Conservation (phyloP, 64 coral and sea anemone species). For the Montipora efflorescens region DNA sequence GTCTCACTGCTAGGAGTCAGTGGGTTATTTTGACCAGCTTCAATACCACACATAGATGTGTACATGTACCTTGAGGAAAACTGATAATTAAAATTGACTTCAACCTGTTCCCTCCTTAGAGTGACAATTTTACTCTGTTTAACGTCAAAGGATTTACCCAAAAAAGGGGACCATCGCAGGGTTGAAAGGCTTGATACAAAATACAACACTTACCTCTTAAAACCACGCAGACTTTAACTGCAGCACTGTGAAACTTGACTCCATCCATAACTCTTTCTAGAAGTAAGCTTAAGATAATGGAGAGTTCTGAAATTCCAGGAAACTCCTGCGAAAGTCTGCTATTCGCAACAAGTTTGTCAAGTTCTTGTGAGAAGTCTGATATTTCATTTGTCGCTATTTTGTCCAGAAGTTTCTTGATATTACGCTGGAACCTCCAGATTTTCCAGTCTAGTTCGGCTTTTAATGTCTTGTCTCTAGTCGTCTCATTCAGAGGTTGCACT, state of each 20-base stretch:
- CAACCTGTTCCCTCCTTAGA: too few relatives aligned
- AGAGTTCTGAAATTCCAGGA: constrained; percentile 72
- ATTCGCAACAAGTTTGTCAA: constrained; percentile 45
- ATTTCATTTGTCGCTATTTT: constrained; percentile 8
- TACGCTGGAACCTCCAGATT: constrained; percentile 80
- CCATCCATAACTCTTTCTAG: constrained; percentile 60
- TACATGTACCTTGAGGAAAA: too few relatives aligned
- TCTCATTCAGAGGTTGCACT: constrained; percentile 58
- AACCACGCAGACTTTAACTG: constrained; percentile 39
- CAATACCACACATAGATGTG: too few relatives aligned
- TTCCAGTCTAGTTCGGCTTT: constrained; percentile 81
- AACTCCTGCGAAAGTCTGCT: constrained; percentile 80
- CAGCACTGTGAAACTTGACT: constrained; percentile 34
- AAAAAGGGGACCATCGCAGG: too few relatives aligned
- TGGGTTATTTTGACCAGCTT: too few relatives aligned
- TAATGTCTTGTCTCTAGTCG: constrained; percentile 28
- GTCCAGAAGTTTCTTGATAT: constrained; percentile 66
- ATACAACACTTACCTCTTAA: constrained; percentile 42
- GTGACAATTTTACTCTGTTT: too few relatives aligned
- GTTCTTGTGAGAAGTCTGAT: constrained; percentile 18
- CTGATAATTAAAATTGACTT: too few relatives aligned
- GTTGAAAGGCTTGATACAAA: too few relatives aligned
- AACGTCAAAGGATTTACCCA: too few relatives aligned
- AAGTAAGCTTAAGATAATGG: constrained; percentile 60
- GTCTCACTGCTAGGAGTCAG: too few relatives aligned